phyloP scores from a whole-genome alignment of 2,888 invertebrate genomes.

The Eupithecia subumbrata region DNA sequence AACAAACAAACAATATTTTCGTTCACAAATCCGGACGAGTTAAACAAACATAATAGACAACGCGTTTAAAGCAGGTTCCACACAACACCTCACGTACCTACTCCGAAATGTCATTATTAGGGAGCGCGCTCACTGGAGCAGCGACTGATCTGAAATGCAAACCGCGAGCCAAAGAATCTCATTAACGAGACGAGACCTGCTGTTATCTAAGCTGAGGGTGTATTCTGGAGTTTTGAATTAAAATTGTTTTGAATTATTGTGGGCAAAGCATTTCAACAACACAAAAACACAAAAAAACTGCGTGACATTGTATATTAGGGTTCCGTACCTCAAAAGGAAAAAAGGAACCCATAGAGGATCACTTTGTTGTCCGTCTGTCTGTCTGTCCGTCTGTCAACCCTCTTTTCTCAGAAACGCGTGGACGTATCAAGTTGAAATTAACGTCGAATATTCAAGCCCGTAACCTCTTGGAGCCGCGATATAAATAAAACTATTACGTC shows the following conservation, averaged over 20 bases:
- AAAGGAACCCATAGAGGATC: too few species aligned
- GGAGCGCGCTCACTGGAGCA: constrained; percentile 62
- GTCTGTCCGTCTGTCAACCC: too few species aligned
- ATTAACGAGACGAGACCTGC: constrained; percentile 74
- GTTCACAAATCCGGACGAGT: constrained; percentile 2
- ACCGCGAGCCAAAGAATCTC: constrained; percentile 83
- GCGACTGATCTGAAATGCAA: constrained; percentile 80
- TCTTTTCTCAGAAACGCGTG: too few species aligned
- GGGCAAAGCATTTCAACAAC: neutral
- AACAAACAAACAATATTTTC: neutral
- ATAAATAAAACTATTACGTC: too few species aligned
- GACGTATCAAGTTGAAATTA: too few species aligned
- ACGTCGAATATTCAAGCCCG: too few species aligned
- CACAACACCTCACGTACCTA: constrained; percentile 42
- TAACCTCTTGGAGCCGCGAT: too few species aligned
- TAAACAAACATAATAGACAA: neutral
- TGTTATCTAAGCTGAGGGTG: constrained; percentile 55
- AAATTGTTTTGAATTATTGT: neutral
- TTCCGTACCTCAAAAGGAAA: too few species aligned
- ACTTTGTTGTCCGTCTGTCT: too few species aligned
- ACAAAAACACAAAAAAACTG: too few species aligned
- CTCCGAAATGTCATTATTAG: constrained; percentile 59
- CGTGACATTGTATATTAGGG: too few species aligned
- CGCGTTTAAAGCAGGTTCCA: constrained; percentile 23
- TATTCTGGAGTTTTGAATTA: constrained; percentile 57